Conservation (phyloP, 1,140 invertebrate species). For the Brachionus plicatilis region DNA sequence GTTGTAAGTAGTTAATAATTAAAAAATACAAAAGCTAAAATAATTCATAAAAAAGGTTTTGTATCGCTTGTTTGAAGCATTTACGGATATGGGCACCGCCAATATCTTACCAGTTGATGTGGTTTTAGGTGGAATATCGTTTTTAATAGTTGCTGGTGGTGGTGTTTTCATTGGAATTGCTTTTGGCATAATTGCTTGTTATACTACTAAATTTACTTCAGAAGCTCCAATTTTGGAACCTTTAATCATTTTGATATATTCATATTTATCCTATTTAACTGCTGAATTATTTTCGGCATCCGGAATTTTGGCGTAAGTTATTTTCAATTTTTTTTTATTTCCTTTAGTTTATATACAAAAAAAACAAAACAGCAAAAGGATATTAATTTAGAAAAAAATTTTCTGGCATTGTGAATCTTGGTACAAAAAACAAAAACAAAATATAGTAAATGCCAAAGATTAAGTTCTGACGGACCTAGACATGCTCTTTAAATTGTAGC, state of each 20-base stretch:
- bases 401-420: too few species aligned
- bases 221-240: constrained; percentile 95
- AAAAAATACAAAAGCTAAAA: neutral
- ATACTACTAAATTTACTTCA: constrained; percentile 89
- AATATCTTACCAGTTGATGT: constrained; percentile 60
- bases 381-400: too few species aligned
- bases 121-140: constrained; percentile 72
- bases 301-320: constrained; percentile 65
- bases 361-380: too few species aligned
- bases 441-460: too few species aligned
- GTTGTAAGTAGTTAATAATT: constrained; percentile 46
- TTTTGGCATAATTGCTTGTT: constrained; percentile 87
- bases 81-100: constrained; percentile 50
- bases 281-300: constrained; percentile 97
- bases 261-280: constrained; percentile 90
- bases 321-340: neutral
- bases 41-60: constrained; percentile 41
- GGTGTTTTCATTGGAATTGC: constrained; percentile 86
- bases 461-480: too few species aligned
- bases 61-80: constrained; percentile 55
- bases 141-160: constrained; percentile 86
- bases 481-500: too few species aligned
- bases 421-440: too few species aligned
- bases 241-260: constrained; percentile 95
- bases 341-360: neutral